These are phyloP conservation scores for Dipodomys ordii DNA, from an alignment of 2,113 vertebrate genomes.

Conservation along the genomic window DNA sequence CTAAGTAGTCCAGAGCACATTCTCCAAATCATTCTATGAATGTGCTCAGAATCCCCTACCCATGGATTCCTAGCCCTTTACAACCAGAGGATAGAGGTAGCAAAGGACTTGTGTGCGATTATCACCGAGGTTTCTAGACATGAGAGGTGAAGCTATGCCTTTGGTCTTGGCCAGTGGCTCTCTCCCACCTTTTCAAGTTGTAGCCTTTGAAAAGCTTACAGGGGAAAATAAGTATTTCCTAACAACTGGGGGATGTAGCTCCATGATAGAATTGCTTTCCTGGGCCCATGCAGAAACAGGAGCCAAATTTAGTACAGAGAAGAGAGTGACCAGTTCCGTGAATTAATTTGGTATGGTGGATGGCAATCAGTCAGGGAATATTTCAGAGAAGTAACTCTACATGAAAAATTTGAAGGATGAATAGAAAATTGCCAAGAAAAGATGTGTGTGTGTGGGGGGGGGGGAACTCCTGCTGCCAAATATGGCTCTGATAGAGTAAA, in stretches of 20 bases:
- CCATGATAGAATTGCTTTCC: not conserved
- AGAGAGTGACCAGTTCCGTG: not conserved
- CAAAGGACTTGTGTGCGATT: constrained; percentile 38
- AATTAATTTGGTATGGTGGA: constrained; percentile 48
- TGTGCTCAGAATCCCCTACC: not conserved
- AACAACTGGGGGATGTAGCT: not conserved
- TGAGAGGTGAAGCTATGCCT: constrained; percentile 14
- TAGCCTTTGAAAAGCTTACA: constrained; percentile 36
- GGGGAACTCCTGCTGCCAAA: too few relatives aligned
- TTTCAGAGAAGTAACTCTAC: constrained; percentile 53
- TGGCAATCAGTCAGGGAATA: constrained; percentile 22
- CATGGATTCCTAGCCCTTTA: not conserved
- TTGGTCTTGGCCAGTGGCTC: not conserved
- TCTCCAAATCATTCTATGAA: not conserved
- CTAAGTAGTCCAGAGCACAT: not conserved
- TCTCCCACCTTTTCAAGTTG: constrained; percentile 9
- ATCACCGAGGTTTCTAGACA: not conserved
- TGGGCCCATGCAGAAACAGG: not conserved
- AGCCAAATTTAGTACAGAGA: constrained; percentile 51
- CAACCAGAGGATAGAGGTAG: not conserved
- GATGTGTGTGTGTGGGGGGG: not conserved
- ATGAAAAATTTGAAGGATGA: constrained; percentile 9
- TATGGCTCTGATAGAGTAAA: not conserved
- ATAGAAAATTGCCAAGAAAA: constrained; percentile 20
- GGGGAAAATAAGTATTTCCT: constrained; percentile 13